Evolutionary conservation across 2,797 vertebrate genomes (phyloP).

Genomic region (Peromyscus eremicus): DNA sequence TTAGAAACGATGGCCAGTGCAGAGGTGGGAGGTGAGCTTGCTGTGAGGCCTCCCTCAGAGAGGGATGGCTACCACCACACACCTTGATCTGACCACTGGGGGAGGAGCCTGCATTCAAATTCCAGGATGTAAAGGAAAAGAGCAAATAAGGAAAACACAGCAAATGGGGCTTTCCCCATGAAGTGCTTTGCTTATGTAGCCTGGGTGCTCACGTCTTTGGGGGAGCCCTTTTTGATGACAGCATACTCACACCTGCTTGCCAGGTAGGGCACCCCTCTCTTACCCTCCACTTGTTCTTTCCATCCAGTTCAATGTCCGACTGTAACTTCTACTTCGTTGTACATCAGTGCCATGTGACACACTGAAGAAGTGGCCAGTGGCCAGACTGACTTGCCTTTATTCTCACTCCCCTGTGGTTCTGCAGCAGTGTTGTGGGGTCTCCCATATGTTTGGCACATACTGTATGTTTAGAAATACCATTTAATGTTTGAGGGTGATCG

Average conservation of each 20-base stretch:
- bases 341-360: accelerated
- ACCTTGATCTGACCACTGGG: not conserved
- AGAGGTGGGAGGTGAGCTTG: not conserved
- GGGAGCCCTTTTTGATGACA: not conserved
- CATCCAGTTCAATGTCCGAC: not conserved
- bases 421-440: not conserved
- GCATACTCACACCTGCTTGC: not conserved
- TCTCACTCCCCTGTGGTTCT: not conserved
- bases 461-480: not conserved
- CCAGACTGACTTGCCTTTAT: too few relatives aligned
- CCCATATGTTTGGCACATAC: not conserved
- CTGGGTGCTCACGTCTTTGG: not conserved
- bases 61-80: not conserved
- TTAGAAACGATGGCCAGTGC: not conserved
- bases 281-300: not conserved
- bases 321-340: not conserved
- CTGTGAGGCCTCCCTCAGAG: not conserved
- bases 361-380: not conserved
- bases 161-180: not conserved
- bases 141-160: not conserved
- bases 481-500: not conserved
- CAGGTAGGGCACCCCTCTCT: not conserved
- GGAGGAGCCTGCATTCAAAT: slow-evolving; percentile 7
- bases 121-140: not conserved
- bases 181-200: not conserved